A percentile compares a stretch with the other conserved stretches of the same genome.
phyloP scores from a whole-genome alignment of 2,888 invertebrate species.

The Tortricodes alternella region DNA sequence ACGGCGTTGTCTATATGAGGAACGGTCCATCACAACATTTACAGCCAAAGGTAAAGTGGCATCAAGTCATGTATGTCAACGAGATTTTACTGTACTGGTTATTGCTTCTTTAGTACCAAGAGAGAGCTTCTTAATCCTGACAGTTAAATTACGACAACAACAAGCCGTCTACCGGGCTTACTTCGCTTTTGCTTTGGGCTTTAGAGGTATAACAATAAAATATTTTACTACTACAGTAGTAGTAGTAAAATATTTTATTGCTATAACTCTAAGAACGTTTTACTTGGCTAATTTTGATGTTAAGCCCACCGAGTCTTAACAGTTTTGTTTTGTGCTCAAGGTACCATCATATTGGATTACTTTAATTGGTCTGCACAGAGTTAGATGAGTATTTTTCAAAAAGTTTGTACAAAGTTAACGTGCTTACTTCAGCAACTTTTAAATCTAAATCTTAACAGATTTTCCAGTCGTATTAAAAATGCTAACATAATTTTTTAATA shows the following conservation, averaged over 20 bases:
- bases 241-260: slow-evolving; percentile 30
- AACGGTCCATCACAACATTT: not conserved
- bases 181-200: no score
- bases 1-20: not conserved
- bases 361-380: not conserved
- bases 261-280: slow-evolving; percentile 26
- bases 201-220: no score
- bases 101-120: slow-evolving; percentile 11
- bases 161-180: slow-evolving; percentile 21
- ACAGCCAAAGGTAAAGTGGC: not conserved
- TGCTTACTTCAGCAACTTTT: no score
- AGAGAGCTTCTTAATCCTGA: slow-evolving; percentile 21
- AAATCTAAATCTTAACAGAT: no score
- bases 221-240: slow-evolving; percentile 19
- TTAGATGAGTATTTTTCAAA: no score
- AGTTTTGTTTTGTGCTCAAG: slow-evolving; percentile 5
- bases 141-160: slow-evolving; percentile 19
- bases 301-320: slow-evolving; percentile 4
- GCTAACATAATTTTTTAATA: no score
- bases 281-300: slow-evolving; percentile 13
- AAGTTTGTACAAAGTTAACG: no score
- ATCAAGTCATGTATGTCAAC: slow-evolving; percentile 5
- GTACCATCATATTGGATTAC: not conserved
- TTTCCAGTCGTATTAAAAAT: no score
- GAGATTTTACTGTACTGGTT: slow-evolving; percentile 1